Evolutionary conservation across 2,888 invertebrate genomes (phyloP), one percentile per base, ranked within the genome.

Genomic region (Pachymerium ferrugineum): DNA sequence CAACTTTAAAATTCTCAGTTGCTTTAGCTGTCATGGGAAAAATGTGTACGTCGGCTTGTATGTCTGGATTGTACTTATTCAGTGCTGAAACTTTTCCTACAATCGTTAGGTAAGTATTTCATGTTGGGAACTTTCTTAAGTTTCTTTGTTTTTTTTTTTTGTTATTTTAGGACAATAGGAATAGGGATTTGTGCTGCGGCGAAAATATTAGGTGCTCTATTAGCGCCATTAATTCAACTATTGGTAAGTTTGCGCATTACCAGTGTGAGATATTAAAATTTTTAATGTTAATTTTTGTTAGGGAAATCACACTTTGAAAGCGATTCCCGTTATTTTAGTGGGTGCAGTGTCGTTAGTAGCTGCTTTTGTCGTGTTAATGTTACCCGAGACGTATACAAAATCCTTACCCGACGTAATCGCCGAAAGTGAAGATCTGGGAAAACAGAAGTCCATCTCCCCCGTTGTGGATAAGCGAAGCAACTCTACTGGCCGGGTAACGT

Each of bases 51-150:
- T 72, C 74, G 14, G 74, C 75, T 30, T 73, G 75, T 38, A 29
- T 73, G n/a, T 72, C 75, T 14, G 74, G 75, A 30, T 73, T 75
- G 10, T 70, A 30, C n/a, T 74, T 75, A 22, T 75, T 73, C 25
- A 75, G 73, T 28, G 35, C 73, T 16, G 75, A 75, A 74, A 47
- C 72, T n/a, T 75, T 74, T 67, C 75, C 75, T 2, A 75, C 75
- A 22, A 74, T 75, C 5, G 29, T 74, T 3, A 72, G 75, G 75
- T 75, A 42, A 31, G n/a, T n/a, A n/a, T n/a, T n/a, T n/a, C n/a
- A n/a, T n/a, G n/a, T n/a, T n/a, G n/a, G n/a, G n/a, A n/a, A n/a
- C n/a, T n/a, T 54, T 54, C 16, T 10, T 54, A 14, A 16, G 8
- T 54, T 8, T 54, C 6, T 16, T 54, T 54, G 16, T 54, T 12